Conservation (phyloP, 1,140 invertebrate species). For the Harpegnathos saltator region DNA sequence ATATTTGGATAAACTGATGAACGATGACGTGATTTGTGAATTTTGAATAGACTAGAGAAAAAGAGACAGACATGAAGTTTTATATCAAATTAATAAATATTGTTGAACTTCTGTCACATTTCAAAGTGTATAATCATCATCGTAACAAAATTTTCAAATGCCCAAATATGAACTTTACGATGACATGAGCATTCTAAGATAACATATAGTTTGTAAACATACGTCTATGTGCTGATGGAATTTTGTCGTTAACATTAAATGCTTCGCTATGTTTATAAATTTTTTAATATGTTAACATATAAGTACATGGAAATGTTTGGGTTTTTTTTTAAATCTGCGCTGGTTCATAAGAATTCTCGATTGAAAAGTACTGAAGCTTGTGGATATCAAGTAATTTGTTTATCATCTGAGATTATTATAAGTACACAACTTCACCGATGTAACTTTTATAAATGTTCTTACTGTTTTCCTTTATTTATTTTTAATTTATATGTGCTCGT, state of each 20-base stretch:
- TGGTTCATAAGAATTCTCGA: neutral
- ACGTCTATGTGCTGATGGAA: constrained; percentile 8
- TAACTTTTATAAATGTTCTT: constrained; percentile 37
- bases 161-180: neutral
- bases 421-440: constrained; percentile 5
- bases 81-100: constrained; percentile 42
- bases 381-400: neutral
- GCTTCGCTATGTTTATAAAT: constrained; percentile 19
- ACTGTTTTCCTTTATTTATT: neutral
- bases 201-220: constrained; percentile 26
- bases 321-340: constrained; percentile 7
- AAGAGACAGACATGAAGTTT: constrained; percentile 2
- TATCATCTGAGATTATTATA: constrained; percentile 9
- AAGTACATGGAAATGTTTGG: neutral
- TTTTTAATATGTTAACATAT: constrained; percentile 12
- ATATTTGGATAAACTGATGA: constrained; percentile 18
- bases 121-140: constrained; percentile 1
- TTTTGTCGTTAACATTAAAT: constrained; percentile 6
- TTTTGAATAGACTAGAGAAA: neutral
- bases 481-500: constrained; percentile 50
- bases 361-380: constrained; percentile 29
- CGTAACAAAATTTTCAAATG: constrained; percentile 26
- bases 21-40: neutral
- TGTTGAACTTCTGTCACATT: constrained; percentile 36
- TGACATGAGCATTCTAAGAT: constrained; percentile 23